These are phyloP conservation scores for Cepaea hortensis DNA, from an alignment of 2,888 invertebrate species.

Conservation along the genomic window DNA sequence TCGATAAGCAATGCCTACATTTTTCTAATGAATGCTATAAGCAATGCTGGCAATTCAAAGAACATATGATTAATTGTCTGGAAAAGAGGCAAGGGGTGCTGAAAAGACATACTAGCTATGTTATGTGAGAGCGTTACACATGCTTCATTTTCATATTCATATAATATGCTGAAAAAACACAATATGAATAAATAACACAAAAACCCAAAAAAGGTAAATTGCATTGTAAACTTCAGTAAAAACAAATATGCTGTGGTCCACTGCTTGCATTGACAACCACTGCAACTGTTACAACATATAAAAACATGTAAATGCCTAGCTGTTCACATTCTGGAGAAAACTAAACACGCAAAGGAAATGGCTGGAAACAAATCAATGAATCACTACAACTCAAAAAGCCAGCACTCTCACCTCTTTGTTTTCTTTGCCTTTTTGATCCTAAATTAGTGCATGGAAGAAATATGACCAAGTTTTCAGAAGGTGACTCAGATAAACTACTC, in stretches of 20 bases:
- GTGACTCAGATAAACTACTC: background rate
- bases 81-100: too few relatives aligned
- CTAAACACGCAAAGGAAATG: slow-evolving; percentile 9
- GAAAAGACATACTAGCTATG: background rate
- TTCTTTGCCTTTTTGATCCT: slow-evolving; percentile 45
- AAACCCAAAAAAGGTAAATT: background rate
- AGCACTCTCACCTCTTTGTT: slow-evolving; percentile 43
- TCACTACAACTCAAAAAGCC: slow-evolving; percentile 32
- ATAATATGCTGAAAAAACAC: slow-evolving; percentile 2
- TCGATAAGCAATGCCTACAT: too few relatives aligned
- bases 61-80: background rate
- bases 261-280: background rate
- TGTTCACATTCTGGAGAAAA: slow-evolving; percentile 5
- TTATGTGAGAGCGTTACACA: background rate
- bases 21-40: too few relatives aligned
- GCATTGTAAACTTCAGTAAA: background rate
- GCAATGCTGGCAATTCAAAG: background rate
- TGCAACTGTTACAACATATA: slow-evolving; percentile 4
- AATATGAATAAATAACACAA: background rate
- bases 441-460: slow-evolving; percentile 33
- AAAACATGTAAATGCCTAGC: slow-evolving; percentile 10
- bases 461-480: slow-evolving; percentile 24
- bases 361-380: slow-evolving; percentile 20
- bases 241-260: background rate
- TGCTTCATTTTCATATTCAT: slow-evolving; percentile 4